Conservation (phyloP, 2,113 vertebrate genomes). For the Neofelis nebulosa region DNA sequence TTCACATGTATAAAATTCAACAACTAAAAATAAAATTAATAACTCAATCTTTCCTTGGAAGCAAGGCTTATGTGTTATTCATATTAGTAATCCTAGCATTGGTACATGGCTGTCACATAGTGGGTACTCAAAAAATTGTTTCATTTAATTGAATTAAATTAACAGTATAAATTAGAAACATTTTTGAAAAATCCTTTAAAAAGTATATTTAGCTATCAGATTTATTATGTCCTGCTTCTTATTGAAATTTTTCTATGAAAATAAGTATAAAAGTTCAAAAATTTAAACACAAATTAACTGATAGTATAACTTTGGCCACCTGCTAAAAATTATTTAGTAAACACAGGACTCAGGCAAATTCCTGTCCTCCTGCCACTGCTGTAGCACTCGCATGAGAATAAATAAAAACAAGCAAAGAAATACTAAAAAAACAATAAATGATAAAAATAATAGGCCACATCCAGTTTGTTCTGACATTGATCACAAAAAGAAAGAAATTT, state of each 20-base stretch:
- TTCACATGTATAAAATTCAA: slow-evolving; percentile 33
- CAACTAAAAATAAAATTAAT: slow-evolving; percentile 14
- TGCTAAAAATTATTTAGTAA: not conserved
- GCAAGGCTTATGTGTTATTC: not conserved
- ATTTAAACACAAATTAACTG: not conserved
- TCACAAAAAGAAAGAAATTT: not conserved
- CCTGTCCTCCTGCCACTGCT: not conserved
- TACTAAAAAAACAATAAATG: not conserved
- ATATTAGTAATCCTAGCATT: not conserved
- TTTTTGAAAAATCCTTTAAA: not conserved
- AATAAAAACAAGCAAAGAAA: slow-evolving; percentile 1
- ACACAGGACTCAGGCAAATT: not conserved
- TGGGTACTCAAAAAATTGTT: not conserved
- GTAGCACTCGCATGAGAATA: not conserved
- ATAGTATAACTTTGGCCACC: not conserved
- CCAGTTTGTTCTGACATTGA: not conserved
- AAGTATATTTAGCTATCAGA: not conserved
- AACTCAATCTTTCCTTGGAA: not conserved
- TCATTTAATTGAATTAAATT: not conserved
- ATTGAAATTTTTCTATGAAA: slow-evolving; percentile 36
- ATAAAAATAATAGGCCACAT: not conserved
- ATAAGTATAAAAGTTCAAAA: not conserved
- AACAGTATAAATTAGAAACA: not conserved
- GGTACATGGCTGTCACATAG: not conserved
- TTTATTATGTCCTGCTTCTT: not conserved